phyloP scores from a whole-genome alignment of 2,888 invertebrate species.

The Trissolcus brochymenae region DNA sequence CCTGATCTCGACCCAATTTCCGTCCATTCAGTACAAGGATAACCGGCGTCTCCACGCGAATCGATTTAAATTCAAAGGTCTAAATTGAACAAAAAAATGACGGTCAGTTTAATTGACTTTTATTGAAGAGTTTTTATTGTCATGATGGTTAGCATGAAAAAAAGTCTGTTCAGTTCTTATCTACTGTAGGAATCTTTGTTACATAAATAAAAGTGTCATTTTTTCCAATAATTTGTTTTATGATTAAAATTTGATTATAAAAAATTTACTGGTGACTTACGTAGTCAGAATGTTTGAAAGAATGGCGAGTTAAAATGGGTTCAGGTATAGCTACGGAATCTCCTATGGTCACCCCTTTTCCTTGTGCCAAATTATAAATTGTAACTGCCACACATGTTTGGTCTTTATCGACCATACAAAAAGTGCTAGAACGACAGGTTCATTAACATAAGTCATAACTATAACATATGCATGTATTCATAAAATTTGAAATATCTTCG shows the following conservation, averaged over 20 bases:
- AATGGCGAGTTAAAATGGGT: conserved; percentile 81
- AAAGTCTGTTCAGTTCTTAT: no score
- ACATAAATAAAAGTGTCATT: background rate
- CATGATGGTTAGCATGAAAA: no score
- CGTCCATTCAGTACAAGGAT: conserved; percentile 86
- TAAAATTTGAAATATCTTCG: background rate
- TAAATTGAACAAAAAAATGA: conserved; percentile 75
- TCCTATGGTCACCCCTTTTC: conserved; percentile 89
- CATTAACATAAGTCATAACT: background rate
- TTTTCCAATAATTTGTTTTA: background rate
- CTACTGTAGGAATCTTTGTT: background rate
- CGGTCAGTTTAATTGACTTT: background rate
- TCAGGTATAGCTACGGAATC: conserved; percentile 90
- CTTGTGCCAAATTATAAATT: conserved; percentile 89
- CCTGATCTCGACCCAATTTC: conserved; percentile 82
- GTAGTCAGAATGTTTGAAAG: conserved; percentile 79
- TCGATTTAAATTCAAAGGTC: conserved; percentile 84
- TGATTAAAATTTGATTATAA: background rate
- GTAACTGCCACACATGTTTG: conserved; percentile 85
- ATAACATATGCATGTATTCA: background rate
- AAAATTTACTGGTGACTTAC: conserved; percentile 73
- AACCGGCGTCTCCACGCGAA: conserved; percentile 88
- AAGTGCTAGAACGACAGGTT: conserved; percentile 80
- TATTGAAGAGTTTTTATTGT: background rate
- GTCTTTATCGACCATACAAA: conserved; percentile 86